phyloP scores from a whole-genome alignment of 1,140 invertebrate species.

The Aphidius ervi region DNA sequence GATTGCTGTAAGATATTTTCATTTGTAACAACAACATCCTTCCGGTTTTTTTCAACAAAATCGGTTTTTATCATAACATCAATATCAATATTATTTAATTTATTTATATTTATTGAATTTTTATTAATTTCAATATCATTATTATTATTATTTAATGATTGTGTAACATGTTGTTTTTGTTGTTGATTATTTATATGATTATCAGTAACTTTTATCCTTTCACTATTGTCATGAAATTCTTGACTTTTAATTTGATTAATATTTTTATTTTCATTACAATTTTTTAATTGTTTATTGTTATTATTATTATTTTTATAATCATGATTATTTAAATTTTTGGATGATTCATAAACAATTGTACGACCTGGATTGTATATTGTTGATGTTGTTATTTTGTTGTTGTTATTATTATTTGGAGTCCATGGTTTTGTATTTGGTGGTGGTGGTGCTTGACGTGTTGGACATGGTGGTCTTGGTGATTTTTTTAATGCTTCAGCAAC shows the following conservation, averaged over 20 bases:
- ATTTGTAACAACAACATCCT: constrained; percentile 9
- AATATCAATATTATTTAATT: not conserved
- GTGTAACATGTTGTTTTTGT: constrained; percentile 2
- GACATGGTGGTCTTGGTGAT: constrained; percentile 55
- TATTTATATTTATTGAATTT: not conserved
- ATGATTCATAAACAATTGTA: constrained; percentile 35
- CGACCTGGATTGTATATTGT: constrained; percentile 21
- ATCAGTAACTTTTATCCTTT: constrained; percentile 14
- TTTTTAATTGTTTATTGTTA: not conserved
- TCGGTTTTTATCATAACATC: not conserved
- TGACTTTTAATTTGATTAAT: constrained; percentile 14
- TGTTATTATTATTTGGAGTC: constrained; percentile 44
- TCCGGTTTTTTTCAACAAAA: not conserved
- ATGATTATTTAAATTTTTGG: constrained; percentile 4
- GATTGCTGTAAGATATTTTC: no score
- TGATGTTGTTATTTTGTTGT: constrained; percentile 28
- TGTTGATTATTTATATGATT: constrained; percentile 19
- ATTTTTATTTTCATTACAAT: not conserved
- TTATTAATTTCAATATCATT: not conserved
- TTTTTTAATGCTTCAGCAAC: constrained; percentile 67
- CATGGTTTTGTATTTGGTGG: constrained; percentile 51
- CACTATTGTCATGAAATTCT: constrained; percentile 13
- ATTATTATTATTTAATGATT: not conserved
- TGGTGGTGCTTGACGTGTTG: constrained; percentile 49
- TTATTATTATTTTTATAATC: constrained; percentile 15